Evolutionary conservation across 2,888 invertebrate species (phyloP).

Genomic region (Blastobasis lacticolella): DNA sequence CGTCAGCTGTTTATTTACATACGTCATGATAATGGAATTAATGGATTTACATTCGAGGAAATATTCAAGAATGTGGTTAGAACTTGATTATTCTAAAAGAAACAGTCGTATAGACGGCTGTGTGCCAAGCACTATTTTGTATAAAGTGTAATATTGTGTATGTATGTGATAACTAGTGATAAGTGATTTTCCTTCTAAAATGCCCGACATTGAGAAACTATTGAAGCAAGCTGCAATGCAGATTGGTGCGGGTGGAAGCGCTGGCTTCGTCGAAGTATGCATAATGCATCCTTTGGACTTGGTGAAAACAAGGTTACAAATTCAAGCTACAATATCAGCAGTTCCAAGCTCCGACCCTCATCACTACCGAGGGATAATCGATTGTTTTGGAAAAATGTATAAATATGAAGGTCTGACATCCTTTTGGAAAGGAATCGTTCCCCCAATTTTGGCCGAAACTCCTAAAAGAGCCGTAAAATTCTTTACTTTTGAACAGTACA

Average conservation of each 20-base stretch:
- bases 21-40: too few relatives aligned
- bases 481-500: constrained; percentile 94
- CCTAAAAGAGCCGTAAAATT: constrained; percentile 97
- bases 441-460: constrained; percentile 94
- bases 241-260: constrained; percentile 91
- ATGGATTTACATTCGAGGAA: neutral
- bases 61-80: constrained; percentile 4
- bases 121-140: too few relatives aligned
- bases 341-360: constrained; percentile 60
- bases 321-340: constrained; percentile 41
- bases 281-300: constrained; percentile 97
- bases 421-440: constrained; percentile 95
- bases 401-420: constrained; percentile 86
- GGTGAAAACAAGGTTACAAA: constrained; percentile 85
- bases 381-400: constrained; percentile 94
- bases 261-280: constrained; percentile 95
- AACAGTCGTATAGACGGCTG: neutral
- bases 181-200: constrained; percentile 20
- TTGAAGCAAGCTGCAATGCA: constrained; percentile 85
- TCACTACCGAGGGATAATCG: constrained; percentile 85
- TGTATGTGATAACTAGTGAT: too few relatives aligned
- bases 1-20: too few relatives aligned
- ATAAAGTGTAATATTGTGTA: too few relatives aligned
- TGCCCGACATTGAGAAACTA: constrained; percentile 57
- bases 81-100: constrained; percentile 6